A percentile compares a stretch with the other conserved stretches of the same genome.
These are phyloP conservation scores for Stigmatopora nigra DNA, from an alignment of 2,113 vertebrate genomes.

Conservation along the genomic window DNA sequence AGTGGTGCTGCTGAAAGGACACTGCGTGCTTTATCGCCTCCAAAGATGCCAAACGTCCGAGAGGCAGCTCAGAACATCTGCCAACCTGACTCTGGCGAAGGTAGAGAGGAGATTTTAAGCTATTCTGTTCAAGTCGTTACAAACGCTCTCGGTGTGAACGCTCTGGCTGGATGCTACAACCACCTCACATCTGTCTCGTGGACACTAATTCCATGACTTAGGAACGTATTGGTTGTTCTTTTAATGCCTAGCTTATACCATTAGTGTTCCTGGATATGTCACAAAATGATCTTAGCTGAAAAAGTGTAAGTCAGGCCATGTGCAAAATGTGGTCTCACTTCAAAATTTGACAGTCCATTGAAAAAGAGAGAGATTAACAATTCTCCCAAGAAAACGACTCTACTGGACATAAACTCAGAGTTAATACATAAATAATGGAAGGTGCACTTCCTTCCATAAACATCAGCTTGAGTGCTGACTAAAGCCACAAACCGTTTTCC, in stretches of 20 bases:
- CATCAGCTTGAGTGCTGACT: conserved; percentile 13
- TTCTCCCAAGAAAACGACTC: conserved; percentile 1
- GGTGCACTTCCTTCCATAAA: conserved; percentile 28
- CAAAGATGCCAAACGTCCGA: neutral
- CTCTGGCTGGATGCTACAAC: neutral
- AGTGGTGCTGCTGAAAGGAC: neutral
- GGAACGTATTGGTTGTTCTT: neutral
- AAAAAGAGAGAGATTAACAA: neutral
- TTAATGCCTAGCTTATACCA: neutral
- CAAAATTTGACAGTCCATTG: neutral
- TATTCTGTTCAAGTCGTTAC: conserved; percentile 7
- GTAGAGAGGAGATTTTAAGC: neutral
- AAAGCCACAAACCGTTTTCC: conserved; percentile 19
- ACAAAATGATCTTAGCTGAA: too few relatives aligned
- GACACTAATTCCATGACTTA: neutral
- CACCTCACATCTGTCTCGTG: neutral
- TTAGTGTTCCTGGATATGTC: too few relatives aligned
- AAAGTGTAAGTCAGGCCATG: neutral
- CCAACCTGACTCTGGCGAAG: conserved; percentile 6
- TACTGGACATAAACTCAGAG: conserved; percentile 14
- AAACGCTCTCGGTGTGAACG: neutral
- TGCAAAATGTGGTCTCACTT: neutral
- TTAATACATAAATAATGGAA: conserved; percentile 24
- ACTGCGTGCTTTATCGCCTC: conserved; percentile 1
- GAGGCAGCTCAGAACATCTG: conserved; percentile 3